These are phyloP conservation scores for Chironomus tentans DNA, from an alignment of 2,888 invertebrate species.

Conservation along the genomic window DNA sequence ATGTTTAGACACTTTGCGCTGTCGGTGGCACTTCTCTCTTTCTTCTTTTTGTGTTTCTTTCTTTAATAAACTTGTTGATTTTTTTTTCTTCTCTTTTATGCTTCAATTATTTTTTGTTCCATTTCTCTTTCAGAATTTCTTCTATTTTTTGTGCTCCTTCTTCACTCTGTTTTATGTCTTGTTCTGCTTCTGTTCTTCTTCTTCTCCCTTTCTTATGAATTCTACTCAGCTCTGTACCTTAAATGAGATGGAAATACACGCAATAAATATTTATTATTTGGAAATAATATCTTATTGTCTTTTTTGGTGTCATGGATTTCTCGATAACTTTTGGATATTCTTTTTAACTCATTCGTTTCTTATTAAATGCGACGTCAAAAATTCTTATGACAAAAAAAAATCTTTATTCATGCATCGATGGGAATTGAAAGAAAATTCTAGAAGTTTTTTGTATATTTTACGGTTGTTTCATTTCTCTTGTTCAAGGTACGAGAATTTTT, in stretches of 20 bases:
- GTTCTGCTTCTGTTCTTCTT: too few relatives aligned
- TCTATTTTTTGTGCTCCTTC: neutral
- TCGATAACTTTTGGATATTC: neutral
- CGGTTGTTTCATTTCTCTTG: too few relatives aligned
- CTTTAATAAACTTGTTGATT: slow-evolving; percentile 2
- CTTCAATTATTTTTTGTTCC: neutral
- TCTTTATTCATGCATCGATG: neutral
- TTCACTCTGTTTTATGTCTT: neutral
- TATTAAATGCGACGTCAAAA: neutral
- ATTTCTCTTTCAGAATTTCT: neutral
- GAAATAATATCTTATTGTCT: neutral
- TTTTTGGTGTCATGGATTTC: neutral
- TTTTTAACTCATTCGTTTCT: neutral
- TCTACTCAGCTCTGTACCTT: neutral
- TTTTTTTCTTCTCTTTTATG: neutral
- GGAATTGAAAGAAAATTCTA: too few relatives aligned
- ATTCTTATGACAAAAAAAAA: neutral
- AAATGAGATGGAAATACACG: neutral
- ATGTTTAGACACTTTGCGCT: neutral
- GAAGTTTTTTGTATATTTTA: too few relatives aligned
- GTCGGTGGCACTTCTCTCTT: neutral
- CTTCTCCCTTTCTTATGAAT: too few relatives aligned
- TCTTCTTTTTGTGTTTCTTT: neutral
- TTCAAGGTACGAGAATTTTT: too few relatives aligned
- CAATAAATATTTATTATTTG: neutral